phyloP scores from a whole-genome alignment of 2,113 vertebrate species.

The Rhegmatorhina hoffmannsi region DNA sequence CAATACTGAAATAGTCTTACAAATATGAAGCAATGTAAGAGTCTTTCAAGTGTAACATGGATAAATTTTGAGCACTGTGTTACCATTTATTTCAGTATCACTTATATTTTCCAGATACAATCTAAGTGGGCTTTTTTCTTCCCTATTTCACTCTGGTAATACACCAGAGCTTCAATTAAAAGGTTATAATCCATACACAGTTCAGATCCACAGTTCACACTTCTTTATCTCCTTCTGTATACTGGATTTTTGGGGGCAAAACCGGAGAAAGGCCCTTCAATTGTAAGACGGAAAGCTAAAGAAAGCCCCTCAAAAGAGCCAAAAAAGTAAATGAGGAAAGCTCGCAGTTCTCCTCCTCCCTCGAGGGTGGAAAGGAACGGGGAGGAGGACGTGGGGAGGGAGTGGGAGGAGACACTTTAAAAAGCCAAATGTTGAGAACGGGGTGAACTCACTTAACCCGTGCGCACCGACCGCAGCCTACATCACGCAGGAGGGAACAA shows the following conservation, averaged over 20 bases:
- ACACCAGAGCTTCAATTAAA: not conserved
- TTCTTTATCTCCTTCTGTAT: not conserved
- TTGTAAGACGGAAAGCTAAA: not conserved
- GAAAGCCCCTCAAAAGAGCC: not conserved
- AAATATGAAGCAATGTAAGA: accelerated
- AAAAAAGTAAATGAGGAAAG: not conserved
- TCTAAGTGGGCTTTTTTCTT: not conserved
- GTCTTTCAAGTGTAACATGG: not conserved
- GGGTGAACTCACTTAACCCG: not conserved
- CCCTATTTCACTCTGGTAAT: not conserved
- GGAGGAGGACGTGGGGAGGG: not conserved
- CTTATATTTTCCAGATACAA: not conserved
- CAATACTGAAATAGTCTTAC: not conserved
- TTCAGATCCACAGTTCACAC: not conserved
- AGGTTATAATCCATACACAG: not conserved
- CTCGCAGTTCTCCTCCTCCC: not conserved
- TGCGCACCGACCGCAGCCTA: not conserved
- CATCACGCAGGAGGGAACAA: not conserved
- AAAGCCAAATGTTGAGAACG: not conserved
- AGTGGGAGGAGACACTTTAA: not conserved
- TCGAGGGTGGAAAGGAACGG: not conserved
- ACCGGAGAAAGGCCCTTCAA: not conserved
- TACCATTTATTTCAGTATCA: not conserved
- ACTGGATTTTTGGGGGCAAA: not conserved
- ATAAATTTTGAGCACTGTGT: not conserved